Percentiles rank a stretch among this genome's conserved stretches.
phyloP scores from a whole-genome alignment of 1,140 invertebrate species.

The Drosophila ironensis region DNA sequence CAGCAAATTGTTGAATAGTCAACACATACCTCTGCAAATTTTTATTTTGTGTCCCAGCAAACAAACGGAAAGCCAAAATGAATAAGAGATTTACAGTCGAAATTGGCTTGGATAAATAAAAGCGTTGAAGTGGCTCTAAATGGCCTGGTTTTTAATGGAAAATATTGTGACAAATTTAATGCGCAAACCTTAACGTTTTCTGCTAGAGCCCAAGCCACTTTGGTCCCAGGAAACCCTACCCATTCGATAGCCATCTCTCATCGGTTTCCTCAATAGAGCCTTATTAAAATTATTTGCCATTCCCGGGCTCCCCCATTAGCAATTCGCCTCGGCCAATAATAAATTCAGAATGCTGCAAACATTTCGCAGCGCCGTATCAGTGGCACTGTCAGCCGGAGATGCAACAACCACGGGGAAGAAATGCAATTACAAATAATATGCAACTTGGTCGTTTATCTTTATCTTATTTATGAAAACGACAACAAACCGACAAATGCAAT shows the following conservation, averaged over 20 bases:
- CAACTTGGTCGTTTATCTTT: constrained; percentile 81
- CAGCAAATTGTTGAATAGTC: constrained; percentile 74
- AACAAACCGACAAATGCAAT: constrained; percentile 82
- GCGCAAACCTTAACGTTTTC: not conserved
- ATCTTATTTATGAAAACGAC: constrained; percentile 82
- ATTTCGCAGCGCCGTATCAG: constrained; percentile 64
- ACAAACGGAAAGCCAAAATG: constrained; percentile 17
- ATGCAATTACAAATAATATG: constrained; percentile 82
- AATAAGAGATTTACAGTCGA: constrained; percentile 57
- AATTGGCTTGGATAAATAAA: constrained; percentile 8
- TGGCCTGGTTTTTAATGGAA: too few species aligned
- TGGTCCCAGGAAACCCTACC: not conserved
- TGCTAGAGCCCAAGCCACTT: too few species aligned
- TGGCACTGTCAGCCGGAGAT: constrained; percentile 49
- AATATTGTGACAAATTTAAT: not conserved
- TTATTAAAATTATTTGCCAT: constrained; percentile 33
- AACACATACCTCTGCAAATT: constrained; percentile 64
- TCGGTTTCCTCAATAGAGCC: not conserved
- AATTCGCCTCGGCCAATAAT: constrained; percentile 51
- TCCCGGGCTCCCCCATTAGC: constrained; percentile 34
- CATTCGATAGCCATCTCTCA: not conserved
- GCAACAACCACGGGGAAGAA: constrained; percentile 50
- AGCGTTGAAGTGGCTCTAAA: not conserved
- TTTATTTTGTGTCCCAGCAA: constrained; percentile 37
- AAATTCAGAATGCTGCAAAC: constrained; percentile 65